phyloP scores from a whole-genome alignment of 2,888 invertebrate species.

The Acleris sparsana region DNA sequence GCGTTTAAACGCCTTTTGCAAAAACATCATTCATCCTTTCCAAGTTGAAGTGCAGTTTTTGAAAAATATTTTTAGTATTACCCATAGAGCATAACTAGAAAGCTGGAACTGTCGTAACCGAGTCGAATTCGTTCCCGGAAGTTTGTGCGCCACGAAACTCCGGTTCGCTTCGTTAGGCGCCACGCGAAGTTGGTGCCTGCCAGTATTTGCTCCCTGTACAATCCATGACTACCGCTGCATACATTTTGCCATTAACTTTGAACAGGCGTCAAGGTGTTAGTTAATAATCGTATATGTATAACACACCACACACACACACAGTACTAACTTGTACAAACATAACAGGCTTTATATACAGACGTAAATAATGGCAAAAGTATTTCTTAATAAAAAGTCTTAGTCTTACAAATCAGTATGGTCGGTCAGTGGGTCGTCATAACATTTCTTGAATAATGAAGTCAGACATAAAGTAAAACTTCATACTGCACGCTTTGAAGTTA shows the following conservation, averaged over 20 bases:
- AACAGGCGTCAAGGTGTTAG: constrained; percentile 2
- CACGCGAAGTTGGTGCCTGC: constrained; percentile 31
- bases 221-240: constrained; percentile 18
- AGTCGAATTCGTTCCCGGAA: constrained; percentile 20
- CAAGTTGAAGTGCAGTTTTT: neutral
- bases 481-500: too few relatives aligned
- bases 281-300: too few relatives aligned
- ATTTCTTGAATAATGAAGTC: too few relatives aligned
- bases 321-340: too few relatives aligned
- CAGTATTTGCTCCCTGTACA: constrained; percentile 17
- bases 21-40: too few relatives aligned
- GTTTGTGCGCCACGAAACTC: constrained; percentile 19
- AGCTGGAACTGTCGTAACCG: constrained; percentile 10
- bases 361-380: too few relatives aligned
- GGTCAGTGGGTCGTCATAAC: too few relatives aligned
- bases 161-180: constrained; percentile 28
- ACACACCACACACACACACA: too few relatives aligned
- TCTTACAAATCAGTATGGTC: too few relatives aligned
- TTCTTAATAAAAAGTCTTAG: too few relatives aligned
- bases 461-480: too few relatives aligned
- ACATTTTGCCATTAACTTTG: constrained; percentile 24
- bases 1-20: neutral
- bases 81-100: neutral
- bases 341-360: too few relatives aligned
- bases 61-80: neutral